phyloP scores from a whole-genome alignment of 1,140 invertebrate species.

The Tetramorium simillimum region DNA sequence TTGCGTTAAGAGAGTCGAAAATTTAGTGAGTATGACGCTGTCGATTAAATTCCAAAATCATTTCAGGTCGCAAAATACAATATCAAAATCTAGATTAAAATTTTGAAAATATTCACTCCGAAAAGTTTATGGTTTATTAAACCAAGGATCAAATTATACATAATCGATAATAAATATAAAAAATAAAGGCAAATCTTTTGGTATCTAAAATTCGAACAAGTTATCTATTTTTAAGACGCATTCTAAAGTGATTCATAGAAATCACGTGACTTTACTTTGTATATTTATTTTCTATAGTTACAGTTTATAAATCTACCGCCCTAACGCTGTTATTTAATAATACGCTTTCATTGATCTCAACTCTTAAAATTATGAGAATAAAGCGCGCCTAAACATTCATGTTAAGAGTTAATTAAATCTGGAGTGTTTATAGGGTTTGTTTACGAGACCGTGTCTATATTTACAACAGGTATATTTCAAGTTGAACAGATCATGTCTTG shows the following conservation, averaged over 20 bases:
- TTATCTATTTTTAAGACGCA: no score
- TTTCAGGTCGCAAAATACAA: neutral
- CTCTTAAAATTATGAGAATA: neutral
- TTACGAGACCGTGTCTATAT: neutral
- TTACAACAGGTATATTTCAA: neutral
- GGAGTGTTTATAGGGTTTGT: no score
- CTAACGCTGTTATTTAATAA: no score
- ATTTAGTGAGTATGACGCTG: constrained; percentile 2
- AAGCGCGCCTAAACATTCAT: no score
- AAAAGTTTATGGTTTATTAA: neutral
- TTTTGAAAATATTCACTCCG: neutral
- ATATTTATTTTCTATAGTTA: no score
- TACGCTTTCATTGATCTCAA: neutral
- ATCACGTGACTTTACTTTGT: no score
- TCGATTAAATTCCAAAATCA: neutral
- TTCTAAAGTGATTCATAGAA: no score
- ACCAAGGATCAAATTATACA: neutral
- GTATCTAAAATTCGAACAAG: no score
- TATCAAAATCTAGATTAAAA: neutral
- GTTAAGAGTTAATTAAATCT: no score
- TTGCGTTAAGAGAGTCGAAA: constrained; percentile 59
- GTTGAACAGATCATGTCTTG: neutral
- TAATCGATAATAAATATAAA: no score
- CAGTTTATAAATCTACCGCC: no score
- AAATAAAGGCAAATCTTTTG: no score